Base-by-base conservation (phyloP, 2,797 vertebrate genomes). In the Allobates femoralis region DNA sequence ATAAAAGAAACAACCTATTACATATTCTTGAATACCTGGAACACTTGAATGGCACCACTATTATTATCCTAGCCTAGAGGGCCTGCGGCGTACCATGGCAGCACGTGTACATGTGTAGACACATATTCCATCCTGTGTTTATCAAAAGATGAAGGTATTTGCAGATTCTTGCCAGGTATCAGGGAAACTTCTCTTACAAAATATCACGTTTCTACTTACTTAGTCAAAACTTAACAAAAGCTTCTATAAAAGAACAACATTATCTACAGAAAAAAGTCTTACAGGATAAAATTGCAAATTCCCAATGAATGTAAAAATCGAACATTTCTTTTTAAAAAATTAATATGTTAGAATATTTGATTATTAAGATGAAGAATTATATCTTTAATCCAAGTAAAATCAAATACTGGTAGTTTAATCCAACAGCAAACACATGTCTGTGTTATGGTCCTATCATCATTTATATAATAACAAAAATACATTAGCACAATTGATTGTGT, bases 181-280 rank as follows among this genome's bases (percentile, higher is more conserved):
- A 79, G 77, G 60, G 74, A 83, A 83, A 6, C 56, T 56, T 81
- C 30, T 77, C 11, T 41, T 82, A 77, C 69, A 74, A 81, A 30
- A 21, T 37, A 55, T 53, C 73, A 81, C 55, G 55, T 62, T 67
- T 28, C 50, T 15, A 46, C 28, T 23, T 50, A 55, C 23, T 32
- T 37, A 46, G 34, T 28, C 23, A 50, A 75, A 41, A 58, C 32
- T 7, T 56, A 1, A 21, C 64, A 28, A 75, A 60, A 16, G 10
- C 3, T 51, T 46, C 34, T 51, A 75, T 71, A 84, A 64, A 73
- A 55, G n/a, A 50, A 37, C n/a, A 46, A 58, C 79, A 50, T 66
- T 85, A 85, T 85, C 79, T 85, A 37, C 69, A 84, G 67, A 37
- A 41, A 26, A 6, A 30, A 83, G 10, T 55, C 16, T 51, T 12